Conservation (phyloP, 2,888 invertebrate species). For the Lepetodrilus schrolli region DNA sequence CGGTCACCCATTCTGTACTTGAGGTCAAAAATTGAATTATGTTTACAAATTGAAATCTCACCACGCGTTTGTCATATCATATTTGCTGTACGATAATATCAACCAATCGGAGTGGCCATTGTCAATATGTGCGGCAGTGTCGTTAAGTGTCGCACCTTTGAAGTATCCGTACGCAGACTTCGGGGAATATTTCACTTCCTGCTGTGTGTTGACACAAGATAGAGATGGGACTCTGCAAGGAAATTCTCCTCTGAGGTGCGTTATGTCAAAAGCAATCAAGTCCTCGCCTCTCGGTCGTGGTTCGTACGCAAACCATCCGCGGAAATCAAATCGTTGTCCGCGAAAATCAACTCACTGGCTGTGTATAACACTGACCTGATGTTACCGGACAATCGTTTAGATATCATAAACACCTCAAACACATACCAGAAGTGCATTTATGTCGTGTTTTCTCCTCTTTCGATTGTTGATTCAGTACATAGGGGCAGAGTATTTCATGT, state of each 20-base stretch:
- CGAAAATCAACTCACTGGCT: not conserved
- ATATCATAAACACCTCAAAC: not conserved
- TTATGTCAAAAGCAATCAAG: not conserved
- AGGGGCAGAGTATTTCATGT: too few relatives aligned
- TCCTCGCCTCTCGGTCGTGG: not conserved
- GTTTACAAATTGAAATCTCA: not conserved
- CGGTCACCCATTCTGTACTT: not conserved
- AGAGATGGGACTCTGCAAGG: not conserved
- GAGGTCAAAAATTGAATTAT: not conserved
- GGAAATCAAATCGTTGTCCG: not conserved
- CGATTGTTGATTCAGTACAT: too few relatives aligned
- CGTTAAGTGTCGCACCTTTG: not conserved
- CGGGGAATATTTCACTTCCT: slow-evolving; percentile 7
- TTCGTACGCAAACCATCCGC: not conserved
- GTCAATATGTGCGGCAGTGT: not conserved
- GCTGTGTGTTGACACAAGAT: not conserved
- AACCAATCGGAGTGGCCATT: not conserved
- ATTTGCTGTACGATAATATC: slow-evolving; percentile 21
- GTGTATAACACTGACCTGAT: not conserved
- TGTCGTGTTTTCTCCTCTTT: not conserved
- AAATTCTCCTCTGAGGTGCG: not conserved
- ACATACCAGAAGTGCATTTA: not conserved
- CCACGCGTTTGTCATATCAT: not conserved
- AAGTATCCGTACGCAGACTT: not conserved
- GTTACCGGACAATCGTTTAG: not conserved